Evolutionary conservation across 2,113 vertebrate species (phyloP).

Genomic region (Tauraco erythrolophus): DNA sequence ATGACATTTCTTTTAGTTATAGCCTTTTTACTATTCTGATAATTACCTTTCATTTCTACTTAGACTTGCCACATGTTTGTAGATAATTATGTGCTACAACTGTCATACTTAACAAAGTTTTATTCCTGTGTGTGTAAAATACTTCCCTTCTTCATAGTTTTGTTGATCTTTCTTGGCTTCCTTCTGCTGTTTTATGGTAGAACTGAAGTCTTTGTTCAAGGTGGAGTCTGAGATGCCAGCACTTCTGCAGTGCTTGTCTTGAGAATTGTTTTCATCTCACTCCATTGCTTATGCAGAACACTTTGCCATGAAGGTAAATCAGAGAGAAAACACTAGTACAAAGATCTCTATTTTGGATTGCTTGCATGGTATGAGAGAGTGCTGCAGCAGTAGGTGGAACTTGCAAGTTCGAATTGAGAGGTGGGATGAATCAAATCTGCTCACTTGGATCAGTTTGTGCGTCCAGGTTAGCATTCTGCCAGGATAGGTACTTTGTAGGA

Average conservation of each 20-base stretch:
- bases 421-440: not conserved
- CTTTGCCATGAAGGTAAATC: not conserved
- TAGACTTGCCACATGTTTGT: not conserved
- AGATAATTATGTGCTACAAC: not conserved
- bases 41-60: not conserved
- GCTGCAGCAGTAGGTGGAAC: not conserved
- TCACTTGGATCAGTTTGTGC: not conserved
- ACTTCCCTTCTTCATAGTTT: not conserved
- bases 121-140: not conserved
- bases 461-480: not conserved
- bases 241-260: not conserved
- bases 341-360: not conserved
- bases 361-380: not conserved
- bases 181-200: not conserved
- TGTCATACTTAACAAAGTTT: not conserved
- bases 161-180: not conserved
- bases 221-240: not conserved
- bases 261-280: not conserved
- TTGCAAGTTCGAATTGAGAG: not conserved
- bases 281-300: not conserved
- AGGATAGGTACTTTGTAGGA: not conserved
- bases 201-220: not conserved
- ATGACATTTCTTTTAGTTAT: not conserved
- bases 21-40: not conserved
- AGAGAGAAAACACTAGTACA: not conserved